Evolutionary conservation across 2,888 invertebrate species (phyloP).

Genomic region (Opisthograptis luteolata): DNA sequence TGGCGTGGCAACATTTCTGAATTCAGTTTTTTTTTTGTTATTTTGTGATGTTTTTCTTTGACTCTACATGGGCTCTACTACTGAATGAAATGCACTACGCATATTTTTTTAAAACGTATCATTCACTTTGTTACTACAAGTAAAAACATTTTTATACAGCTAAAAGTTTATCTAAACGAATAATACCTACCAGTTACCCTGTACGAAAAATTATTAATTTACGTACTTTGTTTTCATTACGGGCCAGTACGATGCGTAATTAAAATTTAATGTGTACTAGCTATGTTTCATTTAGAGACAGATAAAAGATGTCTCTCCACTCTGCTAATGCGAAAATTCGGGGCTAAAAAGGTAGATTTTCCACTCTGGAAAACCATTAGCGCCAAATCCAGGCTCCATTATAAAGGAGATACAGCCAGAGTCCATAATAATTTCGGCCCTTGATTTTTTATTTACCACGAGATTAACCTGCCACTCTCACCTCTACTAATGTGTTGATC

Average conservation of each 20-base stretch:
- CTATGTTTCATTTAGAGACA: constrained; percentile 21
- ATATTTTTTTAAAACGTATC: too few species aligned
- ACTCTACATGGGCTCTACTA: too few species aligned
- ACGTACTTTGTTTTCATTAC: constrained; percentile 27
- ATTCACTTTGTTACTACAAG: background rate
- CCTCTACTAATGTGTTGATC: constrained; percentile 30
- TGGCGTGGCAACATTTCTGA: too few species aligned
- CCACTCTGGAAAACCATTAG: constrained; percentile 34
- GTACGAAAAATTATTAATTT: constrained; percentile 17
- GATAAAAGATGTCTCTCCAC: constrained; percentile 27
- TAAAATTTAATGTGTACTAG: constrained; percentile 28
- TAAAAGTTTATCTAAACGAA: constrained; percentile 6
- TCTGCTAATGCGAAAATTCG: constrained; percentile 24
- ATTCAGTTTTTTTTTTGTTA: too few species aligned
- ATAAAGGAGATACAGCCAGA: constrained; percentile 23
- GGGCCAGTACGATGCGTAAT: constrained; percentile 19
- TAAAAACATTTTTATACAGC: background rate
- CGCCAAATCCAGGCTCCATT: constrained; percentile 24
- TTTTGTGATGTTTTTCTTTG: too few species aligned
- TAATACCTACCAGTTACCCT: too few species aligned
- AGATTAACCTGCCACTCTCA: constrained; percentile 37
- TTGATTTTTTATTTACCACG: constrained; percentile 37
- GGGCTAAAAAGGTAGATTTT: constrained; percentile 29
- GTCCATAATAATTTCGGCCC: constrained; percentile 28
- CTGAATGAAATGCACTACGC: too few species aligned